Evolutionary conservation across 1,140 invertebrate species (phyloP), one percentile per base, ranked within the genome.

Genomic region (Zaprionus taronus): DNA sequence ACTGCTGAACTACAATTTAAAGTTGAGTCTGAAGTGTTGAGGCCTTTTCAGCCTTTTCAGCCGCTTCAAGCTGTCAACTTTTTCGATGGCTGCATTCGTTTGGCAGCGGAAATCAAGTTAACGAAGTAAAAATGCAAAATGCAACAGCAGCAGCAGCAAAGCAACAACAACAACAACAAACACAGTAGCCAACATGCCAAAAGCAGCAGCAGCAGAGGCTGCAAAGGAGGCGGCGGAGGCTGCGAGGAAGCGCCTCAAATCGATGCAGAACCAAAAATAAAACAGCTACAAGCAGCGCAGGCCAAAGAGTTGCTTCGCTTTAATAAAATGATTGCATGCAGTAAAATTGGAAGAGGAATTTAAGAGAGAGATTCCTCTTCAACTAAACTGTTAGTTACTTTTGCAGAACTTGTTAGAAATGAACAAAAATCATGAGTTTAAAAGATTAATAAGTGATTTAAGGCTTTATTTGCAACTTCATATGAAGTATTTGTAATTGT

Each of bases 71-170:
- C 79, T 81, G 75, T 90, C 81, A 84, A 79, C 73, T 72, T 86
- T 79, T 78, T 75, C 72, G 53, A 68, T 79, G 56, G 44, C 68
- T 82, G 83, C 71, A 86, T 85, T 85, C 83, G 84, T 86, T 84
- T 85, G 66, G 73, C 78, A 81, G 65, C 84, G 84, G 82, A 90
- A 91, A 86, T 91, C 89, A 86, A 91, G 85, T 89, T 89, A 89
- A 89, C 84, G 84, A 89, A 84, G 84, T 90, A 90, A 84, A 89
- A 90, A 89, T 89, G 72, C 78, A 84, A 89, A 84, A 89, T 89
- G 84, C 83, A 89, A 72, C 80, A 76, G 72, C 74, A 75, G 65
- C 70, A 73, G 34, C 75, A 66, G 28, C 63, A 70, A 55, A 73
- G 41, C 75, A 66, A 31, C 63, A 72, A 55, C 72, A 73, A 24